Evolutionary conservation across 2,113 vertebrate species (phyloP).

Genomic region (Sinocyclocheilus anshuiensis): DNA sequence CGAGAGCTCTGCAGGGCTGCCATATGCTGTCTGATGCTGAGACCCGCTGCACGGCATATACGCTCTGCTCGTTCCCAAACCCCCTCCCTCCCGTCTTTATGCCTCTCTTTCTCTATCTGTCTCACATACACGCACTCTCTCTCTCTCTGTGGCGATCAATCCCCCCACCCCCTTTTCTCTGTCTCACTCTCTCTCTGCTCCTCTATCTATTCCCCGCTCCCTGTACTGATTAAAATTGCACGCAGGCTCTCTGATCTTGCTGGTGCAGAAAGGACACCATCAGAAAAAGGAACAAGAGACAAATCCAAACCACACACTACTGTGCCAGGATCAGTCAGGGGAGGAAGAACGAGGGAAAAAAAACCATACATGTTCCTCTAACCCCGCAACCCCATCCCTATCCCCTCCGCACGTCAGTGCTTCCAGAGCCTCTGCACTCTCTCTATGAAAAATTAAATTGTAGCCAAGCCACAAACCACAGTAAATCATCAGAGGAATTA

Average conservation of each 20-base stretch:
- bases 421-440: constrained; percentile 35
- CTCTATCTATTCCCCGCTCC: constrained; percentile 73
- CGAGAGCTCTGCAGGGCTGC: constrained; percentile 77
- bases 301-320: constrained; percentile 57
- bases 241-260: constrained; percentile 74
- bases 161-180: constrained; percentile 42
- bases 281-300: constrained; percentile 59
- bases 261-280: constrained; percentile 76
- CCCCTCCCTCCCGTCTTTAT: constrained; percentile 56
- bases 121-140: constrained; percentile 46
- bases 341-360: neutral
- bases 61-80: constrained; percentile 51
- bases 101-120: constrained; percentile 33
- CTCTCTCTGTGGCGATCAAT: constrained; percentile 45
- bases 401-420: constrained; percentile 37
- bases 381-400: constrained; percentile 6
- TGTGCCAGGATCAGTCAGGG: constrained; percentile 49
- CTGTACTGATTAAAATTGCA: constrained; percentile 79
- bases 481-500: constrained; percentile 54
- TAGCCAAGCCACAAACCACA: constrained; percentile 47
- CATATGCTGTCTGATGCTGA: constrained; percentile 76
- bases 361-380: constrained; percentile 1
- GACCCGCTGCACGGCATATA: constrained; percentile 76
- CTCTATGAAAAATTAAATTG: constrained; percentile 52
- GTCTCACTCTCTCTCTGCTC: constrained; percentile 58